These are phyloP conservation scores for Tethya wilhelma DNA, from an alignment of 37 sponge, comb jelly and placozoan species.

Conservation along the genomic window DNA sequence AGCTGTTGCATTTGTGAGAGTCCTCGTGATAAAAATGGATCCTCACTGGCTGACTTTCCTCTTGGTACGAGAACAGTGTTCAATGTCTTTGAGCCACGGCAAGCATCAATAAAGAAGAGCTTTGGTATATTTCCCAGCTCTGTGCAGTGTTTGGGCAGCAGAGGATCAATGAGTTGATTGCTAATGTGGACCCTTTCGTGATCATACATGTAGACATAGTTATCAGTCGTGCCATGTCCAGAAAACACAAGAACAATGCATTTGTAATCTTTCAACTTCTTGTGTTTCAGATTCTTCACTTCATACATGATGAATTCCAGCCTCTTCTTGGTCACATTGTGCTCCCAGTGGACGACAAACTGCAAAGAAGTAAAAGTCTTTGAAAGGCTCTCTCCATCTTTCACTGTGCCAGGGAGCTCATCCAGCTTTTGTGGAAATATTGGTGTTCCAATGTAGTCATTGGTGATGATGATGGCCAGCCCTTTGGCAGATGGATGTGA, in stretches of 20 bases:
- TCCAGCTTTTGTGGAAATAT: background rate
- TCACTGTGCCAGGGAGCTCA: constrained; percentile 1
- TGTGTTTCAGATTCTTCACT: background rate
- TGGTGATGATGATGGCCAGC: constrained; percentile 44
- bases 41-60: background rate
- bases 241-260: constrained; percentile 39
- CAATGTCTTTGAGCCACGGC: constrained; percentile 26
- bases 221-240: constrained; percentile 35
- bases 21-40: background rate
- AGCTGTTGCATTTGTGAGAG: background rate
- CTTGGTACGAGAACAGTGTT: constrained; percentile 4
- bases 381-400: constrained; percentile 6
- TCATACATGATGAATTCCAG: background rate
- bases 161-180: constrained; percentile 7
- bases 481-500: constrained; percentile 15
- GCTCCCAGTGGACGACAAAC: background rate
- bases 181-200: constrained; percentile 6
- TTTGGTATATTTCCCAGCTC: constrained; percentile 25
- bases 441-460: constrained; percentile 15
- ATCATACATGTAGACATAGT: constrained; percentile 16
- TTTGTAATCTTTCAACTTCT: background rate
- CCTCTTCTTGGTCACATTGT: background rate
- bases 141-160: background rate
- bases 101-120: constrained; percentile 68
- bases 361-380: background rate